These are phyloP conservation scores for Echinometra lucunter DNA, from an alignment of 53 echinoderm and acorn worm genomes.

Conservation along the genomic window DNA sequence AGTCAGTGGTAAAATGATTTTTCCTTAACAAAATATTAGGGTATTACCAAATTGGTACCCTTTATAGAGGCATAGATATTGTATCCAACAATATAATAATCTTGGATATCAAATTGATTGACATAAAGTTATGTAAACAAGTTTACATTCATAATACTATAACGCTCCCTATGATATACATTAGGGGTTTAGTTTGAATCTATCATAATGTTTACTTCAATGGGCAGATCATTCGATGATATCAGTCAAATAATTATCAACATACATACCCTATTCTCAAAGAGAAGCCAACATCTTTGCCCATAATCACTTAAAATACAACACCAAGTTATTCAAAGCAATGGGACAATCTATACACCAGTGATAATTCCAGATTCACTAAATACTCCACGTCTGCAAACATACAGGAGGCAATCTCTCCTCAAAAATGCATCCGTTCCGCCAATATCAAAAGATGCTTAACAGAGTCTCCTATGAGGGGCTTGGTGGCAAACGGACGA, in stretches of 20 bases:
- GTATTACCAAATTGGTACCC: neutral
- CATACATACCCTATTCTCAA: neutral
- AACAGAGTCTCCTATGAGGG: constrained; percentile 45
- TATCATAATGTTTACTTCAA: neutral
- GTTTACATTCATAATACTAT: no score
- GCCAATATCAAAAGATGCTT: constrained; percentile 43
- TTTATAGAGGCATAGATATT: neutral
- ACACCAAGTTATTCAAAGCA: neutral
- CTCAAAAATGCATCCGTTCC: constrained; percentile 30
- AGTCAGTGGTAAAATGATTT: no score
- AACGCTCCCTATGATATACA: no score
- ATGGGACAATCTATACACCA: constrained; percentile 3
- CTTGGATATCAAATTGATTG: neutral
- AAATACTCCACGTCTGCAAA: constrained; percentile 52
- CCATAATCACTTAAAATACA: neutral
- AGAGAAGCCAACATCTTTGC: constrained; percentile 1
- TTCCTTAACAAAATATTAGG: neutral
- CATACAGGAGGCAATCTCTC: constrained; percentile 28
- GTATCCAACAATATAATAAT: neutral
- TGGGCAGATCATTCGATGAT: no score
- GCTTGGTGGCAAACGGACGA: constrained; percentile 32
- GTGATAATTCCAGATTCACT: constrained; percentile 47
- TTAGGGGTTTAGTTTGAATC: neutral
- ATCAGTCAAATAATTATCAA: neutral
- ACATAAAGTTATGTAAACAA: no score